Base-by-base conservation (phyloP, 2,797 vertebrate species). In the Brachymystax lenok region DNA sequence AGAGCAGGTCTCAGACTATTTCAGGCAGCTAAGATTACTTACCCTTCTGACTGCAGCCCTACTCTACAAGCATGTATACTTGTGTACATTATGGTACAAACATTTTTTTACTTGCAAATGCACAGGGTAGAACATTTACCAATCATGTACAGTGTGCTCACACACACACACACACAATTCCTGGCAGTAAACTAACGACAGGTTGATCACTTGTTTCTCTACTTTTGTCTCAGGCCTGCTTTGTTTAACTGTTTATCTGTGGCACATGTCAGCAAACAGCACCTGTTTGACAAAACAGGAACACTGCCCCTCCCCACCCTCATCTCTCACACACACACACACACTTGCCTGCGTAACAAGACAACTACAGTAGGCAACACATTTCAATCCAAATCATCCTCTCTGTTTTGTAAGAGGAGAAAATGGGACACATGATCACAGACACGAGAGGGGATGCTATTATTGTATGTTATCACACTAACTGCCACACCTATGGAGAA, bases 1-100 rank as follows among this genome's bases (percentile, higher is more conserved):
- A 91, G 88, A 88, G 83, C 84, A 85, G 82, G 85, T 88, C 78
- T 86, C 79, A 27, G 3, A 89, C 89, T 93, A 93, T 91, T 93
- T 89, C 86, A 76, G 78, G 89, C 85, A 75, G 78, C 82, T 84
- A 77, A 87, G 78, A 83, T 82, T 82, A 79, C 76, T 84, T 76
- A 83, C 85, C 84, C 90, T 84, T 89, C 82, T 83, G 76, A 51
- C 46, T 16, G 16, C 82, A 74, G 83, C 74, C 75, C 79, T 83
- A 77, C 81, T 80, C 84, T 77, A 82, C 67, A 86, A 75, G 78
- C 80, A 77, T 80, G 74, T 82, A 80, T 72, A 82, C 73, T 81
- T 71, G 66, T 46, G 40, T 2, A 46, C 40, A 46, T 10, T 46
- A 46, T 52, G 5, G 81, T 73, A 78, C 77, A 85, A 64, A 81